Conservation (phyloP, 2,113 vertebrate genomes). For the Seriola rivoliana region DNA sequence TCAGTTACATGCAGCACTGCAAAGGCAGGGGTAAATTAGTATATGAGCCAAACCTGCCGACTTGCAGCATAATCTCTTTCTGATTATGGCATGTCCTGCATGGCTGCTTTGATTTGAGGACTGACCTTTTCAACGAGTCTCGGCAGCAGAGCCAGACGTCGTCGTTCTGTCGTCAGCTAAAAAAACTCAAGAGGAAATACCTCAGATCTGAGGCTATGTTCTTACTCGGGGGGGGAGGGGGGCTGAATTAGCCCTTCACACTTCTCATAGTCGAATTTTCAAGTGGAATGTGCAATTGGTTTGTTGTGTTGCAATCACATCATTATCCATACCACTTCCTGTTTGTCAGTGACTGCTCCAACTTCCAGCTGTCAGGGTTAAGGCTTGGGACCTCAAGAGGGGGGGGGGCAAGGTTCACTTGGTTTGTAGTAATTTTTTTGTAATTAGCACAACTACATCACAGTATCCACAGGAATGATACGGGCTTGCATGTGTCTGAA, state of each 20-base stretch:
- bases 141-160: neutral
- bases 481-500: no score
- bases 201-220: neutral
- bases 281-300: neutral
- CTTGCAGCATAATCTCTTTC: neutral
- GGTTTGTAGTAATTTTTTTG: no score
- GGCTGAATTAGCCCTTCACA: neutral
- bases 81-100: neutral
- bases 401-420: no score
- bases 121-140: constrained; percentile 36
- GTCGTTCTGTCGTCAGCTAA: neutral
- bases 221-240: neutral
- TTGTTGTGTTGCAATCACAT: neutral
- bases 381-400: neutral
- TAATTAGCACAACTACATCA: no score
- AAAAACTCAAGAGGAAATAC: neutral
- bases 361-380: neutral
- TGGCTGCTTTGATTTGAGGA: constrained; percentile 18
- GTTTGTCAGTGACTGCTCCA: neutral
- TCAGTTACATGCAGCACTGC: neutral
- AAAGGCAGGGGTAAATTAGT: neutral
- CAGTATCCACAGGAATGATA: no score
- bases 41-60: constrained; percentile 9
- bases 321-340: neutral
- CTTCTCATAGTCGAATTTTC: neutral